Base-by-base conservation (phyloP, 2,888 invertebrate genomes). In the Idaea aversata region DNA sequence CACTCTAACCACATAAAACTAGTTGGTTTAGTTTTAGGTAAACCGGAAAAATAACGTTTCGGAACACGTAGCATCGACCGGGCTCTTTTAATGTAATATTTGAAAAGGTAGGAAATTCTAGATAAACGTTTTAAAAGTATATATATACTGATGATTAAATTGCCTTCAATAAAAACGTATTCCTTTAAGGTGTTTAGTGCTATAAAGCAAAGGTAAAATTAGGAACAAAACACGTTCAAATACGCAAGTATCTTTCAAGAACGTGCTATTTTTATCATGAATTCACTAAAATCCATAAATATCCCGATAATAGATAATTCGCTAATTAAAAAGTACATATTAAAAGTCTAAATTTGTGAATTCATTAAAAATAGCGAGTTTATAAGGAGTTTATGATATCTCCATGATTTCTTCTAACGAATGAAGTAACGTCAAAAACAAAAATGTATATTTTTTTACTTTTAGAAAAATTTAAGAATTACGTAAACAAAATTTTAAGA, bases 41-140 rank as follows among this genome's bases (percentile, higher is more conserved):
- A 90, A 89, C 89, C 90, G 90, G 90, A 90, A 89, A 88, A 90
- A 88, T 90, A 88, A 85, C 83, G 87, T 86, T 90, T 90, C 87
- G 85, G 79, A 77, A 78, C 90, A 90, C 90, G 88, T 47, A 47
- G 47, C 47, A 87, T 79, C 78, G 5, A 25, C 13, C 13, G 34
- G 25, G 59, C 7, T 34, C 59, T 25, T 59, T 25, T 59, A 6
- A 5, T 16, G 34, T 59, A 59, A 47, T 47, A 47, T 47, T 47
- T 47, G 47, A 3, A 7, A 10, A 10, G 2, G 13, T 47, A 47
- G 47, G 7, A 10, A 47, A 47, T 47, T 47, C 47, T 1, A 13
- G 47, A 47, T 47, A 47, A 47, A 47, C 47, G 47, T 13, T 7
- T 47, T 47, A 47, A 47, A 10, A 6, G 5, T 47, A 47, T 7